Percentiles rank a stretch among this genome's conserved stretches.
phyloP scores from a whole-genome alignment of 1,140 invertebrate genomes.

The Coelopa frigida region DNA sequence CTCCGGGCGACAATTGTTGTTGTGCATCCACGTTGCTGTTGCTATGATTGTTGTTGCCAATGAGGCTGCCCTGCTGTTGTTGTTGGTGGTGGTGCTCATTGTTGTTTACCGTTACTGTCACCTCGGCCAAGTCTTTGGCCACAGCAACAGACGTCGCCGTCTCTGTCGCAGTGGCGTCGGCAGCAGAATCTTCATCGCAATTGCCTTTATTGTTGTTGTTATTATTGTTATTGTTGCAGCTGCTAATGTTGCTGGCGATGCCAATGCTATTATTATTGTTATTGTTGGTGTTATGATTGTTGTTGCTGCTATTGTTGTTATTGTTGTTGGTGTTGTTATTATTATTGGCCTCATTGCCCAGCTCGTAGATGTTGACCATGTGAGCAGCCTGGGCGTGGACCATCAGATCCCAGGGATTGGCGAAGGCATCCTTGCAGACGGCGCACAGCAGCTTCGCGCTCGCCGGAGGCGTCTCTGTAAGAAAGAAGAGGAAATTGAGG shows the following conservation, averaged over 20 bases:
- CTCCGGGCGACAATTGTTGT: slow-evolving; percentile 11
- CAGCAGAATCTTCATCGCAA: slow-evolving; percentile 12
- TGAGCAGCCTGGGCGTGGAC: slow-evolving; percentile 71
- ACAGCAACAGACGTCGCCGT: too few relatives aligned
- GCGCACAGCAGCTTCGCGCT: slow-evolving; percentile 60
- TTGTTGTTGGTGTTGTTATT: slow-evolving; percentile 22
- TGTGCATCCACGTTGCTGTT: slow-evolving; percentile 1
- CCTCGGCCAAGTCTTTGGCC: too few relatives aligned
- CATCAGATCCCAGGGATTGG: slow-evolving; percentile 72
- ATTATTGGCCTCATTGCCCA: slow-evolving; percentile 47
- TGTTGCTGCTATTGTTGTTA: slow-evolving; percentile 10
- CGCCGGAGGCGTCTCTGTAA: slow-evolving; percentile 45
- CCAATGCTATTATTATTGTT: slow-evolving; percentile 19
- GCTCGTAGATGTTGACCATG: slow-evolving; percentile 74
- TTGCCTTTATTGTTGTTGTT: slow-evolving; percentile 19
- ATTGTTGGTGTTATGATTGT: slow-evolving; percentile 22
- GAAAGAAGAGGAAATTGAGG: slow-evolving; percentile 5
- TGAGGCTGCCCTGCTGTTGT: too few relatives aligned
- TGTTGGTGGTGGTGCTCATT: slow-evolving; percentile 5
- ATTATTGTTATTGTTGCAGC: slow-evolving; percentile 9
- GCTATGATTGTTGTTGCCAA: neutral
- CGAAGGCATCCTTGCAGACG: slow-evolving; percentile 70
- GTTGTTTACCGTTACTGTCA: slow-evolving; percentile 8
- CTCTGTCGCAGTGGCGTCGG: slow-evolving; percentile 2
- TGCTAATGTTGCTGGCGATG: slow-evolving; percentile 5